phyloP scores from a whole-genome alignment of 2,888 invertebrate species.

The Nomada hirtipes region DNA sequence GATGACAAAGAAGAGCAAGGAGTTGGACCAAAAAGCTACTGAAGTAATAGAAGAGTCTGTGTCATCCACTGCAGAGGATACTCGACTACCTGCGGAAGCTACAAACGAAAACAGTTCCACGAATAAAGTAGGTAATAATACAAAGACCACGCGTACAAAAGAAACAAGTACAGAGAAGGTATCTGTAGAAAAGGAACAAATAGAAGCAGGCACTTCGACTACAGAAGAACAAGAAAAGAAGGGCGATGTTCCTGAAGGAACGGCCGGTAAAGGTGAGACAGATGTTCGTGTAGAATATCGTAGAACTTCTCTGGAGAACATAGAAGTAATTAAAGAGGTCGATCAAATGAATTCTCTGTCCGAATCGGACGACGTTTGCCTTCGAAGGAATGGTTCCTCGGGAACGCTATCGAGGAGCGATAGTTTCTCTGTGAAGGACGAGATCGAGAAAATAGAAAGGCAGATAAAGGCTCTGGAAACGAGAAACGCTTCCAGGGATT shows the following conservation, averaged over 20 bases:
- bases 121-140: slow-evolving; percentile 1
- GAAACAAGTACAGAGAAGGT: slow-evolving; percentile 1
- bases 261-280: neutral
- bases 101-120: neutral
- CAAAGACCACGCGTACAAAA: neutral
- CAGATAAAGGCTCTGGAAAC: slow-evolving; percentile 79
- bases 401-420: slow-evolving; percentile 72
- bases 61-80: slow-evolving; percentile 15
- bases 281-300: slow-evolving; percentile 43
- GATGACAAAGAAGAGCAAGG: slow-evolving; percentile 70
- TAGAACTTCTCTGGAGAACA: slow-evolving; percentile 84
- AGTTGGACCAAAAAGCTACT: slow-evolving; percentile 77
- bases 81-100: neutral
- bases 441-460: slow-evolving; percentile 80
- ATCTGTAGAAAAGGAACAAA: neutral
- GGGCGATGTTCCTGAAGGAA: slow-evolving; percentile 2
- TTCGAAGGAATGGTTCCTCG: slow-evolving; percentile 63
- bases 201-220: neutral
- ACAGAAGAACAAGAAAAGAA: slow-evolving; percentile 70
- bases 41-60: slow-evolving; percentile 22
- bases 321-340: slow-evolving; percentile 85
- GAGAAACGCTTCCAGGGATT: slow-evolving; percentile 55
- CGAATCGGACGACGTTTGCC: slow-evolving; percentile 84
- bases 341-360: slow-evolving; percentile 30
- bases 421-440: slow-evolving; percentile 80